Percentiles rank a stretch among this genome's conserved stretches.
Evolutionary conservation across 2,797 vertebrate genomes (phyloP).

Genomic region (Eulemur albifrons): DNA sequence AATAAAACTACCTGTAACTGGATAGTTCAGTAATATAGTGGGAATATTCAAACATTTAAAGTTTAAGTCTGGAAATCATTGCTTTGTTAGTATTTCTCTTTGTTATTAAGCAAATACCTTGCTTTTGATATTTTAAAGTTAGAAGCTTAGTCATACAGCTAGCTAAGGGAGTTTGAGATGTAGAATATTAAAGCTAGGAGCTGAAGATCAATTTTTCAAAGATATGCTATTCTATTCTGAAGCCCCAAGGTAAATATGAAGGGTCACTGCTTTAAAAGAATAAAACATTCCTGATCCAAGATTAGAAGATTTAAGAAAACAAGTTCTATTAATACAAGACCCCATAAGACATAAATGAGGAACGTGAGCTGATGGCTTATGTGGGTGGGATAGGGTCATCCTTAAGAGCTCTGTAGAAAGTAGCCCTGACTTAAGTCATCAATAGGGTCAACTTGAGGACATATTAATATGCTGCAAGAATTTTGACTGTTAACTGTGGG

Average conservation of each 20-base stretch:
- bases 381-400: not conserved
- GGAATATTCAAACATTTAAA: not conserved
- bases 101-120: conserved; percentile 2
- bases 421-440: not conserved
- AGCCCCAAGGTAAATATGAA: not conserved
- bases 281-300: not conserved
- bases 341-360: not conserved
- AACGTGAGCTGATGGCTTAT: not conserved
- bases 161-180: not conserved
- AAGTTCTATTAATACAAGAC: not conserved
- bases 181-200: not conserved
- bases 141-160: not conserved
- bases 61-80: not conserved
- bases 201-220: not conserved
- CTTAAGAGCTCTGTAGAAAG: not conserved
- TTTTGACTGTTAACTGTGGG: not conserved
- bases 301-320: not conserved
- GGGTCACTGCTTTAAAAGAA: conserved; percentile 8
- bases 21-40: not conserved
- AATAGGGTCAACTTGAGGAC: not conserved
- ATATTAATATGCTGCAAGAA: not conserved
- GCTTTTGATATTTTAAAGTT: not conserved
- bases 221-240: not conserved
- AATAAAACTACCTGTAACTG: not conserved
- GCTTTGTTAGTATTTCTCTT: not conserved